phyloP scores from a whole-genome alignment of 2,888 invertebrate species.

The Enchytraeus crypticus region DNA sequence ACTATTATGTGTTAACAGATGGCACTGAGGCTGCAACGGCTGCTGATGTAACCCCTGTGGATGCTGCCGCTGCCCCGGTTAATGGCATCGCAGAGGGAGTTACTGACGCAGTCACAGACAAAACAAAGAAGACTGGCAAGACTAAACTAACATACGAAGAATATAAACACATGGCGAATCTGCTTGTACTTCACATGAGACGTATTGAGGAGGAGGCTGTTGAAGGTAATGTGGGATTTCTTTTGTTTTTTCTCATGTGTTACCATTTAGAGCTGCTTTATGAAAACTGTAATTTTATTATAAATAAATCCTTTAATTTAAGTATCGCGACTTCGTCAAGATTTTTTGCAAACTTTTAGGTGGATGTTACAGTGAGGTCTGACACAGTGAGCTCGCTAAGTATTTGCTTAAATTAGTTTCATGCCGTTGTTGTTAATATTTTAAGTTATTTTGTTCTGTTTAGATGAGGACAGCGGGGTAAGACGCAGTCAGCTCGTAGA shows the following conservation, averaged over 20 bases:
- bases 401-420: too few species aligned
- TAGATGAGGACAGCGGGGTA: conserved; percentile 41
- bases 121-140: conserved; percentile 18
- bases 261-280: too few species aligned
- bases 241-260: too few species aligned
- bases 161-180: conserved; percentile 82
- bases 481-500: conserved; percentile 72
- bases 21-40: too few species aligned
- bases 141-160: conserved; percentile 75
- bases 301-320: background rate
- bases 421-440: too few species aligned
- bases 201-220: conserved; percentile 60
- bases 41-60: background rate
- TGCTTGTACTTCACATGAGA: conserved; percentile 81
- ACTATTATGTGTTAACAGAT: too few species aligned
- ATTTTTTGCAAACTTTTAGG: background rate
- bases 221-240: conserved; percentile 29
- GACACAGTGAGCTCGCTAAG: too few species aligned
- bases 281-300: background rate
- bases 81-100: background rate
- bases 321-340: background rate
- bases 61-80: background rate
- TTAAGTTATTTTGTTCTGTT: background rate
- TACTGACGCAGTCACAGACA: background rate
- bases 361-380: too few species aligned